Evolutionary conservation across 1,140 invertebrate species (phyloP), one percentile per base, ranked within the genome.

Genomic region (Diachasma alloeum): DNA sequence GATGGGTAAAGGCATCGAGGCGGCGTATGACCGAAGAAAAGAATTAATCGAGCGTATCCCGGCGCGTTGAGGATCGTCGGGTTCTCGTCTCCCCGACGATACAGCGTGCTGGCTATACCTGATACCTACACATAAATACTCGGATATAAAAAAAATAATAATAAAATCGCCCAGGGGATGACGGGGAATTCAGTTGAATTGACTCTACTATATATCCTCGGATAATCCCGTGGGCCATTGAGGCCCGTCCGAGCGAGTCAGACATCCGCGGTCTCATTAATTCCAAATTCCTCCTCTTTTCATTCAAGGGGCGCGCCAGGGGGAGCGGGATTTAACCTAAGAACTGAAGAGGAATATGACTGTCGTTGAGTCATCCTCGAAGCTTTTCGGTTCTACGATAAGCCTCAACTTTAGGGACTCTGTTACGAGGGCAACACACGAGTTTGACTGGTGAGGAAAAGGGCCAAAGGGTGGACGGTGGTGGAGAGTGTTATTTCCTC

Each of bases 41-140:
- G 74, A 75, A 75, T 75, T 75, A 75, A 75, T 75, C 74, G 74
- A 75, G 74, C 74, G 67, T 75, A 26, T n/a, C 31, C 42, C 26
- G 36, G 4, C 26, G 17, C 44, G 36, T 75, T 42, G 74, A 53
- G 36, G 31, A 69, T 75, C 44, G 46, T 37, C 44, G 67, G 53
- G 42, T 36, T 22, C 31, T 17, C n/a, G 36, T 68, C 26, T 68
- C 1, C 9, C 26, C 11, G 37, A 37, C 19, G 42, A 56, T 69
- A 75, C 66, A 69, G 26, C 19, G 46, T 74, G 22, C 46, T 24
- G 44, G 44, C 66, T 67, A 69, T 39, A 42, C 22, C 59, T 22
- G 13, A 69, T 69, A 69, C 31, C 67, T 39, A 44, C 31, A 69
- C 19, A 74, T 66, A 66, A 74, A 24, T 63, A 53, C 53, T 26